Base-by-base conservation (phyloP, 2,888 invertebrate species). In the Ormia ochracea region DNA sequence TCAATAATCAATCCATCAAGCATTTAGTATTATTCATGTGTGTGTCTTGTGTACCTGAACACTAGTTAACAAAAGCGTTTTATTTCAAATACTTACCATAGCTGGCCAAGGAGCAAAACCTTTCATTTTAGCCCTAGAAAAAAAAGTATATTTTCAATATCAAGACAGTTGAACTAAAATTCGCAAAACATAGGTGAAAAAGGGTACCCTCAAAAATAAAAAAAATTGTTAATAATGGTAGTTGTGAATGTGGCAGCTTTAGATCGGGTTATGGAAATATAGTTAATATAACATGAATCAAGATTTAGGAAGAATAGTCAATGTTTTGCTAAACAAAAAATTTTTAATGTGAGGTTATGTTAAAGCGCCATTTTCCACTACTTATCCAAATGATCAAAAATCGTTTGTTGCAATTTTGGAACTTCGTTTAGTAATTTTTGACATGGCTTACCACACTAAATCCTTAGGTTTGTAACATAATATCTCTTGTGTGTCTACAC, bases 21-120 rank as follows among this genome's bases (percentile, higher is more conserved):
- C n/a, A n/a, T n/a, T n/a, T n/a, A n/a, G n/a, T n/a, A n/a, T n/a
- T n/a, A n/a, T n/a, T n/a, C n/a, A n/a, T n/a, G n/a, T n/a, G 21
- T 59, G 12, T 23, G 31, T 23, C 14, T 45, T 54, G 12, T 23
- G 31, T 33, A 33, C 9, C 17, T 9, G 33, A 52, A 61, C 31
- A 50, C 33, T 58, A 38, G 17, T 21, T 31, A 38, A 17, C 17
- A 59, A 59, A 41, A 31, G 17, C 75, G 63, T 52, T 58, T 72
- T 36, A 38, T 43, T 61, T n/a, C n/a, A n/a, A 86, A 85, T 75
- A 82, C 96, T 95, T 93, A 98, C 97, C 93, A 96, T 95, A 91
- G 96, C 97, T 82, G 98, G 98, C 98, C 98, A 98, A 83, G 97
- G 96, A 84, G 96, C 95, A 91, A 96, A 98, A 85, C 97, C 96